phyloP scores from a whole-genome alignment of 2,797 vertebrate species.

The Champsocephalus esox region DNA sequence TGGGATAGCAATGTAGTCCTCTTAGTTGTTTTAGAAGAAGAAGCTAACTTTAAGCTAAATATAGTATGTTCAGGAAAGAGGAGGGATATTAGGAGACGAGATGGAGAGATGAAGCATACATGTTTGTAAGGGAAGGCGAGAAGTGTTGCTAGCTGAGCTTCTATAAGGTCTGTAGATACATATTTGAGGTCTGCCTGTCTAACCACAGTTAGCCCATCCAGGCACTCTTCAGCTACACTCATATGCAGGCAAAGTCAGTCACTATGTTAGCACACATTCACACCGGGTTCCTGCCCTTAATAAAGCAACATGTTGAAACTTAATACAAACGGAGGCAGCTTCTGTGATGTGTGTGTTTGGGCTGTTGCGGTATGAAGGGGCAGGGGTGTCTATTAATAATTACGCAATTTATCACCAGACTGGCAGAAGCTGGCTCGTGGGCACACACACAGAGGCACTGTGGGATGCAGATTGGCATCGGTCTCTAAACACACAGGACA shows the following conservation, averaged over 20 bases:
- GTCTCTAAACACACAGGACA: constrained; percentile 37
- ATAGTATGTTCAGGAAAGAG: neutral
- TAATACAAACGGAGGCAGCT: constrained; percentile 21
- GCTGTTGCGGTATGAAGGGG: constrained; percentile 3
- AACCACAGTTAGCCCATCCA: constrained; percentile 24
- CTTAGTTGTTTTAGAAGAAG: too few species aligned
- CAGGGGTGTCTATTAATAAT: constrained; percentile 73
- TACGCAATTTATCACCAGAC: constrained; percentile 70
- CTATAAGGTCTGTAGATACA: constrained; percentile 67
- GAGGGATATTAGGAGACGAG: constrained; percentile 1
- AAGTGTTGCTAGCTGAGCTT: constrained; percentile 33
- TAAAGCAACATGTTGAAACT: constrained; percentile 43
- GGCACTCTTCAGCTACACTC: neutral
- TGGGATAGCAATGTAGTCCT: neutral
- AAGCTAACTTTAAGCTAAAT: neutral
- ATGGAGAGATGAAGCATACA: neutral
- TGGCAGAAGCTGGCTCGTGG: constrained; percentile 29
- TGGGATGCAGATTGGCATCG: constrained; percentile 42
- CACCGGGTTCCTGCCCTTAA: constrained; percentile 20
- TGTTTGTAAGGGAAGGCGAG: constrained; percentile 29
- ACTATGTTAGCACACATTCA: constrained; percentile 6
- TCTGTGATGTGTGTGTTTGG: constrained; percentile 13
- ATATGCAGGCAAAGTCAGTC: constrained; percentile 3
- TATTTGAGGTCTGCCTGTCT: constrained; percentile 72
- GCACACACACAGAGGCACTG: constrained; percentile 27